phyloP scores from a whole-genome alignment of 2,888 invertebrate species.

The Drosophila kanekoi region DNA sequence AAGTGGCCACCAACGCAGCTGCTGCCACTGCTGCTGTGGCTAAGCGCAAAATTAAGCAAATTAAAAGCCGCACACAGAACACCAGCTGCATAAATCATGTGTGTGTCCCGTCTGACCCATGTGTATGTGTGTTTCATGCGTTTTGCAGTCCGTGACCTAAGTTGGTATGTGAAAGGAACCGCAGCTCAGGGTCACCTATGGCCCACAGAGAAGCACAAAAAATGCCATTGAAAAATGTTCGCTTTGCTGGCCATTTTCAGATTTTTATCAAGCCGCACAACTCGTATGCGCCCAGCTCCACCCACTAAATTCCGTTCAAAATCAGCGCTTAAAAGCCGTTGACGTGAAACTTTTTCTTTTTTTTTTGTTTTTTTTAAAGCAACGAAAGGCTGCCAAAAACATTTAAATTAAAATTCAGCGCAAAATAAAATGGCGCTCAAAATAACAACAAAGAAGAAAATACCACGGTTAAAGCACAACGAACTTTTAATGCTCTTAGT shows the following conservation, averaged over 20 bases:
- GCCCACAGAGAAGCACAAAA: constrained; percentile 33
- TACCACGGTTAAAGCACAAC: not conserved
- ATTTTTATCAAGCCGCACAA: constrained; percentile 69
- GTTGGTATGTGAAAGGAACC: constrained; percentile 35
- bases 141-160: constrained; percentile 29
- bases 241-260: constrained; percentile 70
- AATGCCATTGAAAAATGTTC: constrained; percentile 74
- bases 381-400: constrained; percentile 71
- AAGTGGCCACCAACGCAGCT: constrained; percentile 51
- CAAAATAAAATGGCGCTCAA: constrained; percentile 41
- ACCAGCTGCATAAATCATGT: constrained; percentile 73
- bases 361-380: constrained; percentile 19
- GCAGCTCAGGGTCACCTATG: constrained; percentile 70
- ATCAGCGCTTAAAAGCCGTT: constrained; percentile 75
- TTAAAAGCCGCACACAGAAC: constrained; percentile 74
- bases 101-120: constrained; percentile 26
- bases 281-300: constrained; percentile 23
- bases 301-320: constrained; percentile 42
- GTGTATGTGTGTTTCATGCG: constrained; percentile 4
- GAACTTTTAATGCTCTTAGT: constrained; percentile 30
- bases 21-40: constrained; percentile 55
- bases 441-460: constrained; percentile 27
- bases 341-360: constrained; percentile 53
- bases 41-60: constrained; percentile 80
- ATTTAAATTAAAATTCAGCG: constrained; percentile 76